A percentile compares a stretch with the other conserved stretches of the same genome.
Evolutionary conservation across 2,113 vertebrate genomes (phyloP).

Genomic region (Gopherus evgoodei): DNA sequence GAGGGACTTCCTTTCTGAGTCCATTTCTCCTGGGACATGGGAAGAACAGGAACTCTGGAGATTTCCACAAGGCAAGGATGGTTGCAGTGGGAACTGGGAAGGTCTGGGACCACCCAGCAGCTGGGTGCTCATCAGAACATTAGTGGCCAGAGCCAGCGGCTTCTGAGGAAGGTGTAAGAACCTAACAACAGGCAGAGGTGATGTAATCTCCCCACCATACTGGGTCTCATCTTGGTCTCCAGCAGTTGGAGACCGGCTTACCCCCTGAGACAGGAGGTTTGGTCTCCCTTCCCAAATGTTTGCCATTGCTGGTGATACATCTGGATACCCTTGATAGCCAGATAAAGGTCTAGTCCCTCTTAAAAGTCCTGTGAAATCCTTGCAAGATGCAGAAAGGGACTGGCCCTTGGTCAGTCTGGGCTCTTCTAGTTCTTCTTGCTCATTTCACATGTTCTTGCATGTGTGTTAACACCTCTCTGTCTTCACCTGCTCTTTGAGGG

Average conservation of each 20-base stretch:
- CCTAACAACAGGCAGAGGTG: no score
- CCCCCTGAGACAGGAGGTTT: not conserved
- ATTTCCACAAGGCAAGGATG: not conserved
- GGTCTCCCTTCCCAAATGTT: not conserved
- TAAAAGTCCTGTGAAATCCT: not conserved
- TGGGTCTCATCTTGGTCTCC: not conserved
- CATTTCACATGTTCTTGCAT: not conserved
- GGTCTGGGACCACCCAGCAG: not conserved
- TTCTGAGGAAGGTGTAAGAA: not conserved
- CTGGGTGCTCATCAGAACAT: not conserved
- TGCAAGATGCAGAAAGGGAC: not conserved
- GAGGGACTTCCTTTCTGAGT: not conserved
- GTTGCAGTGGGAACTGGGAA: not conserved
- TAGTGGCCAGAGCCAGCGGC: not conserved
- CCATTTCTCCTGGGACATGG: not conserved
- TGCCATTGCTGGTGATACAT: not conserved
- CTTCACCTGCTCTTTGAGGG: not conserved
- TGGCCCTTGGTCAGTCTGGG: not conserved
- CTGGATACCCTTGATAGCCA: not conserved
- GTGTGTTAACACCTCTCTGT: not conserved
- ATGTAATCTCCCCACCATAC: not conserved
- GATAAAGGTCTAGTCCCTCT: not conserved
- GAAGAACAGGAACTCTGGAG: not conserved
- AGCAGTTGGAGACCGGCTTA: not conserved
- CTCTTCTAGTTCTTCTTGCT: not conserved